These are phyloP conservation scores for Caerostris extrusa DNA, from an alignment of 1,140 invertebrate species.

Conservation along the genomic window DNA sequence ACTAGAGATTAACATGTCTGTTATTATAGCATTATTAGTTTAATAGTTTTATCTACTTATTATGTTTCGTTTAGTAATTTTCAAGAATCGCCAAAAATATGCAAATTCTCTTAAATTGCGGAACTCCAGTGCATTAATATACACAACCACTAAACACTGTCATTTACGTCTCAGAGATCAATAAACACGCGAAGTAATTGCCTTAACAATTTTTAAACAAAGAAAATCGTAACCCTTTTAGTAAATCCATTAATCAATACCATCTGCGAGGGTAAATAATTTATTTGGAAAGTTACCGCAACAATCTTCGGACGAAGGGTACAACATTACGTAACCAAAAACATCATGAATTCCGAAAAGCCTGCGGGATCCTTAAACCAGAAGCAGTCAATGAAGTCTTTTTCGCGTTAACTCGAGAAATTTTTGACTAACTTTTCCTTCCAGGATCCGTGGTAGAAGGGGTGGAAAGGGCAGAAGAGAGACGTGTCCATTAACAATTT, in stretches of 20 bases:
- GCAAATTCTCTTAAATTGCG: no score
- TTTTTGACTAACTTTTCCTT: neutral
- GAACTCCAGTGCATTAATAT: no score
- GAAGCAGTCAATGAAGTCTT: neutral
- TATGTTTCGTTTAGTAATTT: no score
- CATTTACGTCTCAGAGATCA: neutral
- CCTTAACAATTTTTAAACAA: neutral
- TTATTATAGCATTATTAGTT: no score
- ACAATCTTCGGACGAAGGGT: neutral
- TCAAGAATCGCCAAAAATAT: no score
- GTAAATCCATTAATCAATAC: neutral
- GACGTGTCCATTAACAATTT: slow-evolving; percentile 15
- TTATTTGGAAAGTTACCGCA: neutral
- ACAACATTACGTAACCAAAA: neutral
- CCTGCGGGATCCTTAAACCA: neutral
- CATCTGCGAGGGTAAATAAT: neutral
- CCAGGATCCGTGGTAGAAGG: neutral
- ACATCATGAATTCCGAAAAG: neutral
- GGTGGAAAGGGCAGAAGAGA: no score
- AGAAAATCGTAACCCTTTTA: neutral
- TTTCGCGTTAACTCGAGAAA: slow-evolving; percentile 6
- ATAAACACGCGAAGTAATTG: neutral
- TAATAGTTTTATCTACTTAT: no score
- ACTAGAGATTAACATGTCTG: no score
- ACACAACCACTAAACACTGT: no score